These are phyloP conservation scores for Aspiorhynchus laticeps DNA, from an alignment of 2,113 vertebrate species.

Conservation along the genomic window DNA sequence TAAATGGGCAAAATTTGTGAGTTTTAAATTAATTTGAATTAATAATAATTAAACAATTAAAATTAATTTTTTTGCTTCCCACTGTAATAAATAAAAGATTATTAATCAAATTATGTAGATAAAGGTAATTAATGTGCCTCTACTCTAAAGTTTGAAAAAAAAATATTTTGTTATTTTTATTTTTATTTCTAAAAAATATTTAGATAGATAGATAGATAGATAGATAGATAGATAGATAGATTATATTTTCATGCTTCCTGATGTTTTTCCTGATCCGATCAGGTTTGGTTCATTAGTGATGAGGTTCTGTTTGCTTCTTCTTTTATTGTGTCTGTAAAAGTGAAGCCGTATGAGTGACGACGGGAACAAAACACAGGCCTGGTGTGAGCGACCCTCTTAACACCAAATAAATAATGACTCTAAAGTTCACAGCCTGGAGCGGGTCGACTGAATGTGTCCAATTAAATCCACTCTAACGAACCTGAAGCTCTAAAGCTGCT, in stretches of 20 bases:
- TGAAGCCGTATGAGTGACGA: constrained; percentile 39
- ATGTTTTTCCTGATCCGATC: background rate
- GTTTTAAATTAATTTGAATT: no score
- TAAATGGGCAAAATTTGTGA: no score
- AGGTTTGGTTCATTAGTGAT: constrained; percentile 53
- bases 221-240: no score
- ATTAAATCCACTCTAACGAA: background rate
- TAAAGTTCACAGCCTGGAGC: constrained; percentile 49
- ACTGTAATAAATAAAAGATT: background rate
- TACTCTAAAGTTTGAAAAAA: background rate
- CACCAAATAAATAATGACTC: constrained; percentile 60
- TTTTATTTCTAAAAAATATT: background rate
- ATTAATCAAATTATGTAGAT: background rate
- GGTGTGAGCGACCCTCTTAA: constrained; percentile 29
- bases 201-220: no score
- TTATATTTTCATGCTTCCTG: background rate
- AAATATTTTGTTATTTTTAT: background rate
- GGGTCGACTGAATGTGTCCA: constrained; percentile 34
- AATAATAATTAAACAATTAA: background rate
- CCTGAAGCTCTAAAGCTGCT: background rate
- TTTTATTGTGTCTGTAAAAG: constrained; percentile 73
- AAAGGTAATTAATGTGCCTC: background rate
- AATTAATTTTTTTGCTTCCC: background rate
- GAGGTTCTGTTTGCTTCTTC: constrained; percentile 58
- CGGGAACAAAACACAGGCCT: constrained; percentile 9